Base-by-base conservation (phyloP, 2,797 vertebrate genomes). In the Anguilla anguilla region DNA sequence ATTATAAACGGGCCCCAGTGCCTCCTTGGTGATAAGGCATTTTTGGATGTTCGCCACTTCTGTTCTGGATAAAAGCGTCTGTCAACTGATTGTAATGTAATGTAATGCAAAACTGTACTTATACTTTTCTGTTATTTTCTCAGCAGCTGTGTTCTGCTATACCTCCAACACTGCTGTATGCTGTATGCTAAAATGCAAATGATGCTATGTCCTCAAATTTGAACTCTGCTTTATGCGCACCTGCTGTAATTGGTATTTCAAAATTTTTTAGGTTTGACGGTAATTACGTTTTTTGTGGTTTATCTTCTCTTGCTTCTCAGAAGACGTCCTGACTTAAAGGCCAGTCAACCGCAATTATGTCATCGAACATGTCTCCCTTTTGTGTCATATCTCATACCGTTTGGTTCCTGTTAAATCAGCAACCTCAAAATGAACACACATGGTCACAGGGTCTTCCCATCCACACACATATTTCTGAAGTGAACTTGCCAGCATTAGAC, bases 311-410 rank as follows among this genome's bases (percentile, higher is more conserved):
- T 46, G 86, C 19, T 86, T 86, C 79, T 88, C 35, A 81, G 69
- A 87, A 84, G 87, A 3, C 69, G 31, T 57, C 13, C 53, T 31
- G 25, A 5, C 51, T 83, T 83, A 88, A 86, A 88, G 74, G 85
- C 85, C 59, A 83, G 46, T 46, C 55, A 55, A 86, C 88, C 83
- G 13, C 87, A 88, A 85, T 59, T 25, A 59, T 28, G 19, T 69
- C 51, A 51, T 10, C 46, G 3, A 57, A 31, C 74, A 87, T 28
- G 25, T 83, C 61, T 28, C 59, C 28, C 17, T 31, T 84, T 67
- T 88, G 49, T 51, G 57, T n/a, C 19, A 51, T 72, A 51, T 79
- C 51, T 17, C n/a, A 28, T 9, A 57, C 35, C 4, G 2, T 53
- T 51, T 53, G n/a, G 53, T 69, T 85, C 39, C 64, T 25, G 0